Conservation (phyloP, 1,140 invertebrate genomes). For the Archivesica marissinica region DNA sequence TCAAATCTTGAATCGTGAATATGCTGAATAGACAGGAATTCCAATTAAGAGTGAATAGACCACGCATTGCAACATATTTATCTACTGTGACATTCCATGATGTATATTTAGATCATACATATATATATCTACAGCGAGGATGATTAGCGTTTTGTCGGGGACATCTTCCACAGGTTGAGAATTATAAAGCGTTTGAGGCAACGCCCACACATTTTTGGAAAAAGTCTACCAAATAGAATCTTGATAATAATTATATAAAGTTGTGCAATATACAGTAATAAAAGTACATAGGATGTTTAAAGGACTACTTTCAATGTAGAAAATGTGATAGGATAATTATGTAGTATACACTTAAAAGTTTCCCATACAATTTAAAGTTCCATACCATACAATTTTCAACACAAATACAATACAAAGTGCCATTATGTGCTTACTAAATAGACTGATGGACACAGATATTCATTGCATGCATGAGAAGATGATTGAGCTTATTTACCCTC, state of each 20-base stretch:
- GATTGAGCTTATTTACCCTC: too few species aligned
- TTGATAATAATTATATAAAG: too few species aligned
- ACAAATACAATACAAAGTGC: too few species aligned
- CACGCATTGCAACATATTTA: neutral
- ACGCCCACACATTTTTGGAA: neutral
- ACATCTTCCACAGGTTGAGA: neutral
- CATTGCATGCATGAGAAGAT: too few species aligned
- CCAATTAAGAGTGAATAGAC: constrained; percentile 21
- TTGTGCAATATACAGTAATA: neutral
- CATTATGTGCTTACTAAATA: too few species aligned
- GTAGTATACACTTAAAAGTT: too few species aligned
- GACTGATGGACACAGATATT: too few species aligned
- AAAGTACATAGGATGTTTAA: neutral
- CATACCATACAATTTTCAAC: too few species aligned
- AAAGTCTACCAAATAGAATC: neutral
- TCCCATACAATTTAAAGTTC: too few species aligned
- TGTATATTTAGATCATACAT: neutral
- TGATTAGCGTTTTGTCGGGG: neutral
- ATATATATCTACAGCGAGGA: neutral
- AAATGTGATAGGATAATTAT: too few species aligned
- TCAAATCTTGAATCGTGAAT: neutral
- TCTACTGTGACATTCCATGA: too few species aligned
- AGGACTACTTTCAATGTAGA: neutral
- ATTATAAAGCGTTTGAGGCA: neutral
- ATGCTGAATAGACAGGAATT: constrained; percentile 30